Percentiles rank a stretch among this genome's conserved stretches.
phyloP scores from a whole-genome alignment of 2,888 invertebrate genomes.

The Periphyllus acericola region DNA sequence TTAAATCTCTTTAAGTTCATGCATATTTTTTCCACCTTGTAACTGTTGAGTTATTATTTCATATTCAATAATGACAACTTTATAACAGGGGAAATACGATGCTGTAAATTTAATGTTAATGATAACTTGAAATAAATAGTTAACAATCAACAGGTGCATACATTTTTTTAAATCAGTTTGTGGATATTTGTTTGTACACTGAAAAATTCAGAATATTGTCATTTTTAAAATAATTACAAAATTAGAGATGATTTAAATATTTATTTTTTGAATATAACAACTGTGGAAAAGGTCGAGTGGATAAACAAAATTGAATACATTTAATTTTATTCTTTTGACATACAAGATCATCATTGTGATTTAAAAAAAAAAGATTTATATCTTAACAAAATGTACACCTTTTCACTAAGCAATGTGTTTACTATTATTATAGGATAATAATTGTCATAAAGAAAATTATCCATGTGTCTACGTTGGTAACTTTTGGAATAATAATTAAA shows the following conservation, averaged over 20 bases:
- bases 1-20: no score
- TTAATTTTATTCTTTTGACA: neutral
- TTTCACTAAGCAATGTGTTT: neutral
- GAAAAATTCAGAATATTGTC: neutral
- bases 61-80: no score
- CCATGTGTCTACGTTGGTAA: conserved; percentile 45
- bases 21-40: no score
- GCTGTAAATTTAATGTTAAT: no score
- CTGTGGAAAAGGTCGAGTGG: neutral
- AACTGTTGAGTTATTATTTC: no score
- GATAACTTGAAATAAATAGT: no score
- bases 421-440: neutral
- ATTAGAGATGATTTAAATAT: no score
- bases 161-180: neutral
- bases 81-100: no score
- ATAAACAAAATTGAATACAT: neutral
- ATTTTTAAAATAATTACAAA: neutral
- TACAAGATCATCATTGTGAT: neutral
- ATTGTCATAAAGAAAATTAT: conserved; percentile 23
- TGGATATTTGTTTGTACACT: neutral
- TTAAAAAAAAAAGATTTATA: neutral
- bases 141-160: neutral
- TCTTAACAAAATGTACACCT: conserved; percentile 49
- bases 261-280: no score
- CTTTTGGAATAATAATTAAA: conserved; percentile 30